phyloP scores from a whole-genome alignment of 2,113 vertebrate genomes.

The Xenus cinereus region DNA sequence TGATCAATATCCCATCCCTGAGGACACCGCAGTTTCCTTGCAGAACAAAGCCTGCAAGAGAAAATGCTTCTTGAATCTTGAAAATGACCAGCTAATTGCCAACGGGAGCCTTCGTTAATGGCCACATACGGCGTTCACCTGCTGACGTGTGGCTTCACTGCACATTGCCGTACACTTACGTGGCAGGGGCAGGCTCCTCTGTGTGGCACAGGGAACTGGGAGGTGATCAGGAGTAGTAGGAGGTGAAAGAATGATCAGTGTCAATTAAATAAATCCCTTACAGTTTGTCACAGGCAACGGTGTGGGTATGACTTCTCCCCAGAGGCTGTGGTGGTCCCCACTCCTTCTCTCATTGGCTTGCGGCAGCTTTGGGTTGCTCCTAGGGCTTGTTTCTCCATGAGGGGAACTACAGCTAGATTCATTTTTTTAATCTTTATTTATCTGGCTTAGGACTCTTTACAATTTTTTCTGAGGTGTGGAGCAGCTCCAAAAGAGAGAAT shows the following conservation, averaged over 20 bases:
- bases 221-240: not conserved
- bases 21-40: not conserved
- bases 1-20: not conserved
- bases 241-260: not conserved
- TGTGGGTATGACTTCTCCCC: not conserved
- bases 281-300: accelerated
- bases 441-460: not conserved
- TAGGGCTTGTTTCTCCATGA: not conserved
- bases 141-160: not conserved
- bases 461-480: not conserved
- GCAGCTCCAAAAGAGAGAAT: not conserved
- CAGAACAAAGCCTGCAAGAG: not conserved
- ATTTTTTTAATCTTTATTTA: not conserved
- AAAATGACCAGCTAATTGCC: not conserved
- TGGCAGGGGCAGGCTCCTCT: not conserved
- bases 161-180: accelerated
- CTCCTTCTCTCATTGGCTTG: not conserved
- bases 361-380: not conserved
- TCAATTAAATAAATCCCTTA: not conserved
- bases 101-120: not conserved
- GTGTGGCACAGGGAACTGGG: too few species aligned
- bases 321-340: not conserved
- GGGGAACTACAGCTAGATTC: not conserved
- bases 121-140: not conserved
- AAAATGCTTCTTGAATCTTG: not conserved